A percentile compares a stretch with the other conserved stretches of the same genome.
Conservation (phyloP, 2,888 invertebrate genomes). For the Oscheius sp. region DNA sequence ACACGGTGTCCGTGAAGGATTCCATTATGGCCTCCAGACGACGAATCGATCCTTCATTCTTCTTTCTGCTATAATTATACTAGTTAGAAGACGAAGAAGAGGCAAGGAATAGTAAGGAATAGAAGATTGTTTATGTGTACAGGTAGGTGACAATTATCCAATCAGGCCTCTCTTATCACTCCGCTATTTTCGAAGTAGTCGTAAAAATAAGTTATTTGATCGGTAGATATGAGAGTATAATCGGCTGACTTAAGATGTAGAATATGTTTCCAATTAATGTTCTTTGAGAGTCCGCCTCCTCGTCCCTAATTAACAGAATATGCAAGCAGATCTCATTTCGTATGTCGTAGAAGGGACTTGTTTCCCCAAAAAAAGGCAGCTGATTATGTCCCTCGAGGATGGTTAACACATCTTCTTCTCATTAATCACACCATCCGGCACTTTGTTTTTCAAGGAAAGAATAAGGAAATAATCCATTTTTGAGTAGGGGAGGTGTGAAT, state of each 20-base stretch:
- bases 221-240: too few species aligned
- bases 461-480: neutral
- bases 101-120: too few species aligned
- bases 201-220: neutral
- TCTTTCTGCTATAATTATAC: constrained; percentile 1
- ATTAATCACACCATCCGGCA: too few species aligned
- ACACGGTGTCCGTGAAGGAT: constrained; percentile 25
- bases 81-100: neutral
- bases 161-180: neutral
- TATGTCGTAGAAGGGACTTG: neutral
- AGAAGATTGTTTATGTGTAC: too few species aligned
- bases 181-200: neutral
- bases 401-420: too few species aligned
- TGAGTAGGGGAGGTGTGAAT: neutral
- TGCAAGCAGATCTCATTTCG: constrained; percentile 13
- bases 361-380: neutral
- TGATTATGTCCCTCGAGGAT: too few species aligned
- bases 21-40: constrained; percentile 15
- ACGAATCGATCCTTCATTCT: constrained; percentile 5
- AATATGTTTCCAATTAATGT: too few species aligned
- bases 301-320: constrained; percentile 23
- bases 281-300: too few species aligned
- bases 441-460: too few species aligned
- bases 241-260: too few species aligned
- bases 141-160: neutral